Percentiles rank a stretch among this genome's conserved stretches.
phyloP scores from a whole-genome alignment of 1,140 invertebrate genomes.

The Monochamus saltuarius region DNA sequence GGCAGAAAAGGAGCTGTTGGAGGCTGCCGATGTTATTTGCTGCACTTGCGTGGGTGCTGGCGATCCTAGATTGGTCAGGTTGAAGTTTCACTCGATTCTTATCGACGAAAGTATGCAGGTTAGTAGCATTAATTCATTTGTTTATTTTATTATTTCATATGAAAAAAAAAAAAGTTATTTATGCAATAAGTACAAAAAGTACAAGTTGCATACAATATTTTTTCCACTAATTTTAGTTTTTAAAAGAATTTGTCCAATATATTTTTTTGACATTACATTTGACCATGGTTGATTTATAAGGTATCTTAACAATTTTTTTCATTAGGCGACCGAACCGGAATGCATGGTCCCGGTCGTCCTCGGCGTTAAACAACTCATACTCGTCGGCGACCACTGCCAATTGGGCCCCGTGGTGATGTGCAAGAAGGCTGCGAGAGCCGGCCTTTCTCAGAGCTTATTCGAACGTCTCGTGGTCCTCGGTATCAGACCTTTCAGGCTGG shows the following conservation, averaged over 20 bases:
- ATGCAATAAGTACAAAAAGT: too few relatives aligned
- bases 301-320: neutral
- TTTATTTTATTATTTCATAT: too few relatives aligned
- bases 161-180: too few relatives aligned
- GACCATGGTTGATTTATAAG: too few relatives aligned
- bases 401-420: conserved; percentile 99
- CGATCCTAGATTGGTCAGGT: conserved; percentile 84
- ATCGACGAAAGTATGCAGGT: conserved; percentile 94
- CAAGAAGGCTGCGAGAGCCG: conserved; percentile 96
- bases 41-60: conserved; percentile 99
- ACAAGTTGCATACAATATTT: too few relatives aligned
- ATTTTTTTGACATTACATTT: too few relatives aligned
- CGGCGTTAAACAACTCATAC: conserved; percentile 92
- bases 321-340: conserved; percentile 71
- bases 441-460: conserved; percentile 96
- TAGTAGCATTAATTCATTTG: too few relatives aligned
- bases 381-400: conserved; percentile 99
- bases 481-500: conserved; percentile 90
- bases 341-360: conserved; percentile 95
- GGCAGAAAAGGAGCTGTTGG: conserved; percentile 88
- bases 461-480: conserved; percentile 96
- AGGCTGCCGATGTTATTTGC: conserved; percentile 97
- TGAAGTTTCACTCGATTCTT: conserved; percentile 96
- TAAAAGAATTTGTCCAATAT: too few relatives aligned
- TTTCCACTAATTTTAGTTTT: too few relatives aligned